Evolutionary conservation across 2,888 invertebrate species (phyloP), one percentile per base, ranked within the genome.

Genomic region (Anaspis maculata): DNA sequence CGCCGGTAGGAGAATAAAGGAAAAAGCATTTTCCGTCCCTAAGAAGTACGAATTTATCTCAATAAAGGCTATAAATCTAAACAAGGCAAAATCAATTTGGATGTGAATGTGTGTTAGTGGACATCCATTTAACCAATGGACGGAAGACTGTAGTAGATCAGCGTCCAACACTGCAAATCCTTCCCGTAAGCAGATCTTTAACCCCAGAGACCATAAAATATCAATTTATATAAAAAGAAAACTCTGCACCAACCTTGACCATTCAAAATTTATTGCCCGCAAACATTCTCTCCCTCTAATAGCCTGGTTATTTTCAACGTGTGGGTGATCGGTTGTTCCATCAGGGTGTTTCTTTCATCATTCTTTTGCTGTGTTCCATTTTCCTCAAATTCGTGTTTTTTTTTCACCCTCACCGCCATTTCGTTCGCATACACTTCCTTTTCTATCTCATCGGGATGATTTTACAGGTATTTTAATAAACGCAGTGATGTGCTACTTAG

Each of bases 1-100:
- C 21, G 22, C 21, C 30, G 13, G 16, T 24, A 15, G n/a, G 25
- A 30, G 16, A 36, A 31, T 30, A 25, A 23, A 34, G 10, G 34
- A 33, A 30, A 37, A 23, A 32, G 33, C 35, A 34, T 34, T 27
- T 33, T 38, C 30, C 36, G 34, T 16, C 23, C 33, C 34, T 21
- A 29, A 22, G 7, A 15, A 28, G 15, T 2, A 31, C 49, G 47
- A 56, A 59, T 60, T 58, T 59, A 58, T 61, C 61, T 61, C 59
- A 61, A 61, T 61, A 59, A 56, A 52, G 46, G 50, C 52, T 33
- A 59, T 59, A 59, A 61, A 59, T 58, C 59, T 56, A 45, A 48
- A 49, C 53, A 48, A 51, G 53, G 47, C 51, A 54, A 56, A 59
- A 59, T 61, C 59, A 61, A 61, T 61, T 61, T 52, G 44, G 39